Evolutionary conservation across 2,797 vertebrate genomes (phyloP), one percentile per base, ranked within the genome.

Genomic region (Squalus acanthias): DNA sequence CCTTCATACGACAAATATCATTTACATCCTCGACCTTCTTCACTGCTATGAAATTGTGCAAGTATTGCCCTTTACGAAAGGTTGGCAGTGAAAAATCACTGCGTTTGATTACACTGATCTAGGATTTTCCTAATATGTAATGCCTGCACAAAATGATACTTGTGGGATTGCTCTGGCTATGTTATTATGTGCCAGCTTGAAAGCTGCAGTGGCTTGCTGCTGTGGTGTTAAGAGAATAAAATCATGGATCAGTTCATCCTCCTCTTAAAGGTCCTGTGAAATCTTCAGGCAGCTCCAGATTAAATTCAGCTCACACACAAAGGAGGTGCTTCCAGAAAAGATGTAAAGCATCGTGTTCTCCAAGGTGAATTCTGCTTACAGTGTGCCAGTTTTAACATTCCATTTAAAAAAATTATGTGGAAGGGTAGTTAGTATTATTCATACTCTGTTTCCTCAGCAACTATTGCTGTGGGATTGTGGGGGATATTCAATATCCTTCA

Each of bases 261-360:
- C 50, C 57, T 96, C 65, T 82, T 96, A 96, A 85, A 85, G 82
- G 74, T n/a, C 26, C 53, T 82, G 82, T 96, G 74, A 96, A 96
- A 87, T 96, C 24, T n/a, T 46, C 24, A 53, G 39, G 67, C 69
- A 72, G 20, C 65, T 74, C 69, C 24, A 26, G 24, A 74, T 72
- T 95, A 95, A 72, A 95, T 95, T 95, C 93, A 53, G 20, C 39
- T 50, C 39, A 72, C 69, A 29, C 10, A 53, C 22, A 95, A 53
- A 53, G 39, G 50, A 70, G 57, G 22, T 46, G 39, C 8, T n/a
- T 94, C 65, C 15, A 69, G 92, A 46, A 74, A 74, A 33, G 69
- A 10, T 24, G 10, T 46, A 95, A 95, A 74, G 12, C 33, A 95
- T 72, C 24, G 22, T 50, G 93, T 53, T 74, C 72, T 95, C 93